Percentiles rank a stretch among this genome's conserved stretches.
phyloP scores from a whole-genome alignment of 2,797 vertebrate species.

The Apogon hyalosoma region DNA sequence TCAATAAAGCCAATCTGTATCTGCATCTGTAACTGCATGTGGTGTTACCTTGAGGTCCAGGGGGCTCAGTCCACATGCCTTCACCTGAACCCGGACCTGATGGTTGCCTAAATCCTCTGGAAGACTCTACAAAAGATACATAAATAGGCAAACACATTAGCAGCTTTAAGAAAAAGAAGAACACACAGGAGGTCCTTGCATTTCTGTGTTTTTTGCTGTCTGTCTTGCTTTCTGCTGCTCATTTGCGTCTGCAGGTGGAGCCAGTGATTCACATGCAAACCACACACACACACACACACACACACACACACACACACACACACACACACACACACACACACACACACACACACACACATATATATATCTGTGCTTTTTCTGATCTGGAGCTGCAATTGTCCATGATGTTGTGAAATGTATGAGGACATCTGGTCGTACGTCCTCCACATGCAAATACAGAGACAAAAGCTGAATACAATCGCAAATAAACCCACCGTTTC shows the following conservation, averaged over 20 bases:
- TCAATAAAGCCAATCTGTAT: background rate
- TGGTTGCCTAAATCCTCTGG: constrained; percentile 80
- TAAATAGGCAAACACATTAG: background rate
- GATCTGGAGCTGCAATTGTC: too few species aligned
- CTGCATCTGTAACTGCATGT: background rate
- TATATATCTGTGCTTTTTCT: background rate
- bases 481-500: constrained; percentile 86
- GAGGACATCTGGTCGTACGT: background rate
- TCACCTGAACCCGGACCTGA: constrained; percentile 92
- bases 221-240: background rate
- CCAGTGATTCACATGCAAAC: background rate
- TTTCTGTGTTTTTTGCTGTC: background rate
- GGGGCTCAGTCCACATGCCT: constrained; percentile 92
- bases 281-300: too few species aligned
- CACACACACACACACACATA: too few species aligned
- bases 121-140: constrained; percentile 77
- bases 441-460: background rate
- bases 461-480: background rate
- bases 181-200: too few species aligned
- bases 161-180: background rate
- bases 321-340: too few species aligned
- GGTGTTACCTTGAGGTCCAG: constrained; percentile 89
- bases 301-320: too few species aligned
- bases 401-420: background rate
- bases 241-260: constrained; percentile 6